These are phyloP conservation scores for Tetragonula clypearis DNA, from an alignment of 1,140 invertebrate genomes.

Conservation along the genomic window DNA sequence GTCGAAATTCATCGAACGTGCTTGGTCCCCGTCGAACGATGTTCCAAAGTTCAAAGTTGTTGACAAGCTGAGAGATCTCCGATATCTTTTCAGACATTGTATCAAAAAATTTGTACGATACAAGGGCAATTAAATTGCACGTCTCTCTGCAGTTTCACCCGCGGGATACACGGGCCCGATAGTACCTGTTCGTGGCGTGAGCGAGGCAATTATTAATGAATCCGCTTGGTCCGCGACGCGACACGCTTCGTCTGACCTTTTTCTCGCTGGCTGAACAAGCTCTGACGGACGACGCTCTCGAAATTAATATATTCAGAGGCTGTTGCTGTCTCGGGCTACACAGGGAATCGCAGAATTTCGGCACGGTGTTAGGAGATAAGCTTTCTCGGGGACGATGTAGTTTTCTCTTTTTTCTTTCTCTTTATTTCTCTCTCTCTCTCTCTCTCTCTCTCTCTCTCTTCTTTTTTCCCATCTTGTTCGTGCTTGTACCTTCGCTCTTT, in stretches of 20 bases:
- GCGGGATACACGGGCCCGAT: not conserved
- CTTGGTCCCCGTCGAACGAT: too few relatives aligned
- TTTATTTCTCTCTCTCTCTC: too few relatives aligned
- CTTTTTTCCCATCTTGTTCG: not conserved
- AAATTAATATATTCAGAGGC: slow-evolving; percentile 41
- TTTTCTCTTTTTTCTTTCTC: not conserved
- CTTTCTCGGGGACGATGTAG: not conserved
- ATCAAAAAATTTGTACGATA: not conserved
- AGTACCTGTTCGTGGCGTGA: not conserved
- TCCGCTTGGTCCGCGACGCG: slow-evolving; percentile 23
- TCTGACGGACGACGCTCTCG: not conserved
- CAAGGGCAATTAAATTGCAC: not conserved
- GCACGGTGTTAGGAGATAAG: slow-evolving; percentile 41
- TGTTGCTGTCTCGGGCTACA: not conserved
- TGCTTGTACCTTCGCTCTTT: too few relatives aligned
- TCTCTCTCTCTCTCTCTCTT: not conserved
- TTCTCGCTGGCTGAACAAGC: slow-evolving; percentile 1
- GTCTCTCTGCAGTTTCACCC: not conserved
- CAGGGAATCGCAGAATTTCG: slow-evolving; percentile 42
- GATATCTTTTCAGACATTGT: not conserved
- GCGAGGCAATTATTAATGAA: slow-evolving; percentile 46
- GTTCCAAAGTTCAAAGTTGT: too few relatives aligned
- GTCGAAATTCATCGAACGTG: too few relatives aligned
- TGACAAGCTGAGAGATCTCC: too few relatives aligned
- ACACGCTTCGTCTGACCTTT: slow-evolving; percentile 45